Conservation (phyloP, 2,113 vertebrate species). For the Scophthalmus maximus region DNA sequence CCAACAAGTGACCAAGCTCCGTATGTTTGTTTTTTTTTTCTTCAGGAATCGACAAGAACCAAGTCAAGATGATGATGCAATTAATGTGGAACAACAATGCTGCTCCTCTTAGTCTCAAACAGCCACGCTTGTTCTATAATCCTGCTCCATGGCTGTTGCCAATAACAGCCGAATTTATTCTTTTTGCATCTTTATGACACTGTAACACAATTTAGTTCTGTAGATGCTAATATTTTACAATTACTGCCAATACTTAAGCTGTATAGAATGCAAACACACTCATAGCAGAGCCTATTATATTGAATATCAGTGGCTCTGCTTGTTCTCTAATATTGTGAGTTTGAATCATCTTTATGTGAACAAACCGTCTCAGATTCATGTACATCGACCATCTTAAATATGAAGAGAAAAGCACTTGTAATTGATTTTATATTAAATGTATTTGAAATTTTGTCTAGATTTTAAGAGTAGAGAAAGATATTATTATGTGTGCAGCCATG, state of each 20-base stretch:
- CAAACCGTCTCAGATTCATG: slow-evolving; percentile 24
- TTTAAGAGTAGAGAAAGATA: slow-evolving; percentile 3
- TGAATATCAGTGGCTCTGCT: slow-evolving; percentile 13
- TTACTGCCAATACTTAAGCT: slow-evolving; percentile 47
- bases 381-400: background rate
- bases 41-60: slow-evolving; percentile 75
- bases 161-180: slow-evolving; percentile 22
- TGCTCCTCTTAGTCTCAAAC: slow-evolving; percentile 21
- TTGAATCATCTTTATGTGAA: slow-evolving; percentile 17
- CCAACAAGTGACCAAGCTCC: background rate
- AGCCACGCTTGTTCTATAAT: slow-evolving; percentile 32
- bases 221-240: slow-evolving; percentile 19
- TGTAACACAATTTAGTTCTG: slow-evolving; percentile 5
- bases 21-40: no score
- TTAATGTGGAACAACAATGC: background rate
- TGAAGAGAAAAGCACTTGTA: slow-evolving; percentile 22
- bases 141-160: slow-evolving; percentile 31
- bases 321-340: slow-evolving; percentile 1
- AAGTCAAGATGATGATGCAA: slow-evolving; percentile 69
- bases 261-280: background rate
- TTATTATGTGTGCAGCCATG: slow-evolving; percentile 44
- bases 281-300: background rate
- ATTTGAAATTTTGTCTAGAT: slow-evolving; percentile 5
- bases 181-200: slow-evolving; percentile 24
- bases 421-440: background rate